Percentiles rank a stretch among this genome's conserved stretches.
phyloP scores from a whole-genome alignment of 2,888 invertebrate genomes.

The Lochmaea capreae region DNA sequence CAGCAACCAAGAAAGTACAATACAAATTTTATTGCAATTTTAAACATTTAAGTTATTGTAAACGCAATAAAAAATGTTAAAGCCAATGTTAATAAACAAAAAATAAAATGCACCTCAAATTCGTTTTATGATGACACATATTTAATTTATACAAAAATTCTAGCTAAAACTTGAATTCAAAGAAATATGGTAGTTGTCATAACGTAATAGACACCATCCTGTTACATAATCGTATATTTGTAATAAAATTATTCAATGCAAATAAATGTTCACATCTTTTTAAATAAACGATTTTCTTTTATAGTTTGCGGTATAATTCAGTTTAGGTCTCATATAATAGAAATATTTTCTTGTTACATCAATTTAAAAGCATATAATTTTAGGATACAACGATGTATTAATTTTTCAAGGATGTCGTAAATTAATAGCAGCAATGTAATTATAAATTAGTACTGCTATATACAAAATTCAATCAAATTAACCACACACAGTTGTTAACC shows the following conservation, averaged over 20 bases:
- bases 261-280: too few relatives aligned
- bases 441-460: not conserved
- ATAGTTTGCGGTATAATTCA: not conserved
- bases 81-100: too few relatives aligned
- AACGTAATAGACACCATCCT: too few relatives aligned
- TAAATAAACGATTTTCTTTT: not conserved
- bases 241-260: too few relatives aligned
- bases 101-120: too few relatives aligned
- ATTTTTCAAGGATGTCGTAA: not conserved
- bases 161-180: too few relatives aligned
- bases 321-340: not conserved
- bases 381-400: not conserved
- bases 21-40: not conserved
- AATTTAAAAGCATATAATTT: conserved; percentile 3
- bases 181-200: too few relatives aligned
- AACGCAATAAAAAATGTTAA: too few relatives aligned
- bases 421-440: not conserved
- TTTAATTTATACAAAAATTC: too few relatives aligned
- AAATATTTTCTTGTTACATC: not conserved
- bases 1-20: not conserved
- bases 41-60: too few relatives aligned
- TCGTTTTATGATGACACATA: too few relatives aligned
- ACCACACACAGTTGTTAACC: not conserved
- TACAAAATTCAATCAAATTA: not conserved
- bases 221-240: too few relatives aligned